phyloP scores from a whole-genome alignment of 2,888 invertebrate species.

The Opisthograptis luteolata region DNA sequence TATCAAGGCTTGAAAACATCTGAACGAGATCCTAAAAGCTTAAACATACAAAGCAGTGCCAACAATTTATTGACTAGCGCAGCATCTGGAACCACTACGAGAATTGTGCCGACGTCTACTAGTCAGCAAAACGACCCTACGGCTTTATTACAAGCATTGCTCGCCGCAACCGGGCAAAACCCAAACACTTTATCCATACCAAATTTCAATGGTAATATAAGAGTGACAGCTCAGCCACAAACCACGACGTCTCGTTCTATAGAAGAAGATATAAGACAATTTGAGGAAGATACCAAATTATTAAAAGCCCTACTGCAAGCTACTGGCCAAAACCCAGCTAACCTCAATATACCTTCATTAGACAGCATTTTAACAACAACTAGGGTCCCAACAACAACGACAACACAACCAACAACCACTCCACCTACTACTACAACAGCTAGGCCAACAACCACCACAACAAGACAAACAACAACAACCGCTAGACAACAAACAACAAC shows the following conservation, averaged over 20 bases:
- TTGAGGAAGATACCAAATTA: constrained; percentile 76
- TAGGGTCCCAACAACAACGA: constrained; percentile 40
- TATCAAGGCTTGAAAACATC: constrained; percentile 59
- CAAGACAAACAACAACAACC: constrained; percentile 43
- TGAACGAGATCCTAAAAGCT: constrained; percentile 71
- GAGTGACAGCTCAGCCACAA: constrained; percentile 44
- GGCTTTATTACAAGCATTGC: constrained; percentile 64
- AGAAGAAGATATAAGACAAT: constrained; percentile 75
- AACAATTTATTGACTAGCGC: constrained; percentile 43
- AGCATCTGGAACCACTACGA: constrained; percentile 46
- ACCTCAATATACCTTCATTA: constrained; percentile 67
- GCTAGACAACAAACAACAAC: constrained; percentile 52
- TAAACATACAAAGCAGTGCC: constrained; percentile 53
- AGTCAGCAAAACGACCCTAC: constrained; percentile 51
- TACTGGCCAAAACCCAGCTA: constrained; percentile 71
- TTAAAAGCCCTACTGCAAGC: constrained; percentile 73
- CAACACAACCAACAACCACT: constrained; percentile 38
- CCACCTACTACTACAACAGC: constrained; percentile 41
- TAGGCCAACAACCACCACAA: constrained; percentile 38
- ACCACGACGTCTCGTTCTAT: constrained; percentile 67
- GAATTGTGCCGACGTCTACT: constrained; percentile 33
- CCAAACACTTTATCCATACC: constrained; percentile 45
- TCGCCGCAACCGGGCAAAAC: constrained; percentile 57
- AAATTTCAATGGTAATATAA: constrained; percentile 45
- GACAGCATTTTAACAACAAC: constrained; percentile 53